Evolutionary conservation across 2,797 vertebrate species (phyloP).

Genomic region (Sarcoramphus papa): DNA sequence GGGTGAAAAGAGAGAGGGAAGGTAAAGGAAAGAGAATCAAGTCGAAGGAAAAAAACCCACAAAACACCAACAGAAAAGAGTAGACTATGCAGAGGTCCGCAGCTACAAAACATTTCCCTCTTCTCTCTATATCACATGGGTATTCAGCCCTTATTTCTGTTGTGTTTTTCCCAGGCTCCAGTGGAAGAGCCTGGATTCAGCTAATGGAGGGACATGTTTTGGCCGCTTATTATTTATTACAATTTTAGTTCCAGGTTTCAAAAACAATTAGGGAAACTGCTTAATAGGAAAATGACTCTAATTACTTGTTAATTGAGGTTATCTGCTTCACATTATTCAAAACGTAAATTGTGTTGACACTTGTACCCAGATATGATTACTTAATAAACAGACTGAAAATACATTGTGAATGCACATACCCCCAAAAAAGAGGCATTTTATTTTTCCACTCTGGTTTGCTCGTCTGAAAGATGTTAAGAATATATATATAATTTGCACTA

Average conservation of each 20-base stretch:
- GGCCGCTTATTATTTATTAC: conserved; percentile 56
- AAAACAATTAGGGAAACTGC: conserved; percentile 69
- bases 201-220: conserved; percentile 36
- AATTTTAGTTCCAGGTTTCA: conserved; percentile 69
- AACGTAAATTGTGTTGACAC: conserved; percentile 65
- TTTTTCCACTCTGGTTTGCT: background rate
- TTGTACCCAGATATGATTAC: conserved; percentile 61
- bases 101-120: background rate
- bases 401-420: background rate
- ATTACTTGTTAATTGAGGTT: conserved; percentile 70
- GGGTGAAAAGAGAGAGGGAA: background rate
- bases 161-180: background rate
- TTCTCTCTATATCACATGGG: background rate
- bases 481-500: background rate
- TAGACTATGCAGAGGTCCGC: background rate
- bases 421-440: background rate
- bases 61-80: background rate
- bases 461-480: background rate
- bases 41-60: accelerated
- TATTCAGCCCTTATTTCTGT: background rate
- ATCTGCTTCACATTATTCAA: conserved; percentile 67
- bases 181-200: background rate
- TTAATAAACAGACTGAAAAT: conserved; percentile 66
- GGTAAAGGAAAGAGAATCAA: background rate
- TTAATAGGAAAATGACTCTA: conserved; percentile 67